These are phyloP conservation scores for Colostygia pectinataria DNA, from an alignment of 2,888 invertebrate species.

Conservation along the genomic window DNA sequence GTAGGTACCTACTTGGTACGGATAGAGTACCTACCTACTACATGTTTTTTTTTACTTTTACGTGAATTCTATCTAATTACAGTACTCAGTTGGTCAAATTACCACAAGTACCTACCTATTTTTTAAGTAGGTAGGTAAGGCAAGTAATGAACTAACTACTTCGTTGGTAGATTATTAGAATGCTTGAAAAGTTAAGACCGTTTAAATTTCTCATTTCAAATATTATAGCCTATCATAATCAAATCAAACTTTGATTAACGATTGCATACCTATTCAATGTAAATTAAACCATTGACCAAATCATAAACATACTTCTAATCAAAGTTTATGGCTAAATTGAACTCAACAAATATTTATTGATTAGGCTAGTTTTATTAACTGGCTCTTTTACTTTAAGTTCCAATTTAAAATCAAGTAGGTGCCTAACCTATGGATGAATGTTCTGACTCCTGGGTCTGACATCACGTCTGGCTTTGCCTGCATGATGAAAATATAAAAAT, in stretches of 20 bases:
- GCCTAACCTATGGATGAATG: background rate
- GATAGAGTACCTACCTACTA: too few relatives aligned
- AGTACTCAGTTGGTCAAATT: background rate
- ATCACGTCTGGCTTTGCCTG: too few relatives aligned
- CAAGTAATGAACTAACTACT: too few relatives aligned
- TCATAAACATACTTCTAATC: constrained; percentile 31
- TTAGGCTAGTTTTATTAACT: constrained; percentile 14
- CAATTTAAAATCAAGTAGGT: background rate
- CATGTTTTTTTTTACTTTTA: constrained; percentile 21
- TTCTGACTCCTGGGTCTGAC: too few relatives aligned
- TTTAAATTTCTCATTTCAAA: constrained; percentile 19
- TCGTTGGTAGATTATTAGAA: constrained; percentile 1
- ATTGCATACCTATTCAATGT: constrained; percentile 29
- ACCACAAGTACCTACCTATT: background rate
- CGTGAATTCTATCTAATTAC: background rate
- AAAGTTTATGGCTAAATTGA: constrained; percentile 30
- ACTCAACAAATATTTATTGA: constrained; percentile 32
- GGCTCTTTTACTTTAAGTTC: background rate
- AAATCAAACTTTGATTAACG: constrained; percentile 36
- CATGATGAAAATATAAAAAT: too few relatives aligned
- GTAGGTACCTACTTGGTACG: too few relatives aligned
- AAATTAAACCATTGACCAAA: constrained; percentile 27
- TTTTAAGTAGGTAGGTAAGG: constrained; percentile 2
- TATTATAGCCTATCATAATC: constrained; percentile 36
- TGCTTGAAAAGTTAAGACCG: constrained; percentile 11